Evolutionary conservation across 2,888 invertebrate genomes (phyloP).

Genomic region (Epinotia nisella): DNA sequence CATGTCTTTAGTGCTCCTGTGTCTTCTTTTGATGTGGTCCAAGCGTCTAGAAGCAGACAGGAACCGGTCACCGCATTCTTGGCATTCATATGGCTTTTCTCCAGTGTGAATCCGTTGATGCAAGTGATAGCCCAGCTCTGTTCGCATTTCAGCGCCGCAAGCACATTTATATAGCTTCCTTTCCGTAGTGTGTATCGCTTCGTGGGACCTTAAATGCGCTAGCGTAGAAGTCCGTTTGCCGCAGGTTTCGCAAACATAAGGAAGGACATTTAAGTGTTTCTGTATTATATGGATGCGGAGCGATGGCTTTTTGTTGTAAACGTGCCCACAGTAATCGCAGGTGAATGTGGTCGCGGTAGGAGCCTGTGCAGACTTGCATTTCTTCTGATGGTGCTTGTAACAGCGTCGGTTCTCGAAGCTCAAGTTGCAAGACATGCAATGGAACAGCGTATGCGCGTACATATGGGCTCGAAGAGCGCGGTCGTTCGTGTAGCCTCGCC

Average conservation of each 20-base stretch:
- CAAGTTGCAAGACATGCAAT: slow-evolving; percentile 62
- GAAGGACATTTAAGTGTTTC: slow-evolving; percentile 71
- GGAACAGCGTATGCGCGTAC: slow-evolving; percentile 66
- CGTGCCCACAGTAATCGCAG: slow-evolving; percentile 68
- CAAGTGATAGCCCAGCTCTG: slow-evolving; percentile 65
- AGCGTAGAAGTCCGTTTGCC: slow-evolving; percentile 72
- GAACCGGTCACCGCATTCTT: slow-evolving; percentile 69
- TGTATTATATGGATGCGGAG: slow-evolving; percentile 71
- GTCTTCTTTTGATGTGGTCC: slow-evolving; percentile 73
- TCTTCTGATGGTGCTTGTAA: slow-evolving; percentile 61
- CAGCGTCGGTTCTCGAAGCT: slow-evolving; percentile 71
- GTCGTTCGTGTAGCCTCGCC: slow-evolving; percentile 60
- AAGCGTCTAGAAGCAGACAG: slow-evolving; percentile 71
- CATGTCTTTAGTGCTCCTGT: slow-evolving; percentile 62
- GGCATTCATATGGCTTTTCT: slow-evolving; percentile 68
- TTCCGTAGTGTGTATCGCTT: slow-evolving; percentile 60
- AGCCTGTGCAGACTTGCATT: slow-evolving; percentile 52
- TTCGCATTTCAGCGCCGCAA: slow-evolving; percentile 69
- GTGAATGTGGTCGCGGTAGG: slow-evolving; percentile 51
- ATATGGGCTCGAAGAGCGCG: slow-evolving; percentile 66
- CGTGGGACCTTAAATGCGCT: slow-evolving; percentile 67
- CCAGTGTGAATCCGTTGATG: slow-evolving; percentile 74
- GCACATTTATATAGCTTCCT: slow-evolving; percentile 63
- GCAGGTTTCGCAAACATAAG: slow-evolving; percentile 67
- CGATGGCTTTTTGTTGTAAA: slow-evolving; percentile 71